Base-by-base conservation (phyloP, 2,797 vertebrate genomes). In the Ceyx erithaca region DNA sequence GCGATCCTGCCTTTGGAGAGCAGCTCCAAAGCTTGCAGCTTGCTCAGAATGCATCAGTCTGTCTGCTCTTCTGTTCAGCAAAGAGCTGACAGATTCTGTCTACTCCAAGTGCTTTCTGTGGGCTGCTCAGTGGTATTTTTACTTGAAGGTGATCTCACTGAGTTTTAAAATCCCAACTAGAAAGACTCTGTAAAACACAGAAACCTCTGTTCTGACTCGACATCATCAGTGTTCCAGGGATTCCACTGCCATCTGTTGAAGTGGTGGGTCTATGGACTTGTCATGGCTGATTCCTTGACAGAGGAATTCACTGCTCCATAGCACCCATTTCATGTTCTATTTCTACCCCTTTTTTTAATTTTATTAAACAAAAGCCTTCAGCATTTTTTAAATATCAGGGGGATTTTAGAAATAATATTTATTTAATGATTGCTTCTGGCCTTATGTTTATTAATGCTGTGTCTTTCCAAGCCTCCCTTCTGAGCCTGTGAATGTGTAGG, bases 341-440 rank as follows among this genome's bases (percentile, higher is more conserved):
- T 77, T 86, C 49, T 82, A 68, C 21, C 49, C 61, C 71, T 64
- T 85, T 94, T 35, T 35, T 35, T 35, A 11, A 35, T 37, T 80
- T 93, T 89, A 91, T 90, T 90, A 87, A 92, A 93, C 37, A 90
- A 80, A 94, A 79, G 58, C 78, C 90, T 93, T 86, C 78, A 85
- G 83, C 85, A 33, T 75, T 85, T 92, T 88, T 89, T 57, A 95
- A 94, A 82, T 91, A 92, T 67, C 91, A 90, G 80, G 91, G 51
- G 85, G 37, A 88, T 85, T 90, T 72, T 68, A 6, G 3, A 92
- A 96, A 96, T 77, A 0, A 71, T 92, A 89, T 94, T 96, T 95
- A 93, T 92, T 96, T 94, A 93, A 92, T 77, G 76, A 95, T 80
- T 75, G 86, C 86, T 95, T 76, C 88, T 92, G 64, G 92, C 41